phyloP scores from a whole-genome alignment of 37 sponge, comb jelly and placozoan species.

The Ianthella basta region DNA sequence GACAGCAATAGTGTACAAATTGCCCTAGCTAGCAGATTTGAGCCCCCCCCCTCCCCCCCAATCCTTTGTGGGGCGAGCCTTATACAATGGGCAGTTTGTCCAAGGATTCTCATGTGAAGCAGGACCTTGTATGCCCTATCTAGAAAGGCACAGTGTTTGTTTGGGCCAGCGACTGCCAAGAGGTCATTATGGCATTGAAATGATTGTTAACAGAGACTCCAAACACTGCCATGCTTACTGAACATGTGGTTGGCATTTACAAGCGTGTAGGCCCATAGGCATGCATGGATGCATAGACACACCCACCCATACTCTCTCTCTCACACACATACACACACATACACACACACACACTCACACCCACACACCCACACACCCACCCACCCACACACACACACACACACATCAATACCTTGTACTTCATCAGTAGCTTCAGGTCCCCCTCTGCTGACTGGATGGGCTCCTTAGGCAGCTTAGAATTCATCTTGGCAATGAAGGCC shows the following conservation, averaged over 20 bases:
- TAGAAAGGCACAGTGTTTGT: no score
- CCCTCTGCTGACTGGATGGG: background rate
- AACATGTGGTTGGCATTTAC: background rate
- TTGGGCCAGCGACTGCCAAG: no score
- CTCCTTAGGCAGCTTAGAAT: background rate
- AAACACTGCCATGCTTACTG: no score
- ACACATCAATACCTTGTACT: background rate
- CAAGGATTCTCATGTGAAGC: no score
- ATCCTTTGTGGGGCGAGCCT: no score
- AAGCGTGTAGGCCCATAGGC: background rate
- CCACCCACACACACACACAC: background rate
- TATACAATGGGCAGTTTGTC: no score
- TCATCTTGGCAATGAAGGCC: conserved; percentile 3
- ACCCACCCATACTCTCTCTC: background rate
- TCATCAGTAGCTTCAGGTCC: background rate
- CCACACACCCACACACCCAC: background rate
- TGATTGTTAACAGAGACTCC: no score
- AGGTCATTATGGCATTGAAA: no score
- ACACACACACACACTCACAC: background rate
- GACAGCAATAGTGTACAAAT: no score
- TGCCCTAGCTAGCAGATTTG: no score
- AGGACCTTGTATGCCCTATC: no score
- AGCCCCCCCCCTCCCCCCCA: no score
- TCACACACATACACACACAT: background rate
- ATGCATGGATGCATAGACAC: background rate